Base-by-base conservation (phyloP, 2,888 invertebrate species). In the Amiota minor region DNA sequence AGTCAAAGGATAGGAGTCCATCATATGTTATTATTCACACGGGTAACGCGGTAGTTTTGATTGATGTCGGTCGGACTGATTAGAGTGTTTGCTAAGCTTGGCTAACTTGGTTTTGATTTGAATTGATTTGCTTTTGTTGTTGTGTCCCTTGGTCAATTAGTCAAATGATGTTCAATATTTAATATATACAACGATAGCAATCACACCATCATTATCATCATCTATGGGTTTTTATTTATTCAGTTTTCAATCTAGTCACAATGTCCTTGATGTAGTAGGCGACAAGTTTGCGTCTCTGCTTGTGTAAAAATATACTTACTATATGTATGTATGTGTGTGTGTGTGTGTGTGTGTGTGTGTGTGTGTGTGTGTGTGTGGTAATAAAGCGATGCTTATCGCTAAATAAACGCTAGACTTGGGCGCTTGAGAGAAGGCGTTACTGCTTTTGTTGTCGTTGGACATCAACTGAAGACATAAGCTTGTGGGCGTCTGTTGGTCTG, bases 161-260 rank as follows among this genome's bases (percentile, higher is more conserved):
- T 87, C 87, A 87, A 89, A 88, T 89, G 88, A 89, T 88, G 89
- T 88, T 89, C 88, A 89, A 89, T 89, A 89, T 89, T 89, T 88
- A 88, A 89, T 89, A 84, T 87, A 81, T 83, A 73, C 35, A 74
- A 23, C 45, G 72, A 80, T 81, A 82, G 81, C 82, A 85, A 85
- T 70, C 76, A 75, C 83, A 75, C 83, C 85, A 84, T 85, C 82
- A 77, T 79, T 77, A 76, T 76, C 72, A 76, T 81, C 79, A 23
- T 71, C 70, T 49, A 64, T 74, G 69, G 62, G 46, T 62, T 71
- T 69, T 49, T 53, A 23, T 35, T 50, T 20, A 8, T 23, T 14
- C 46, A 18, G 16, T 11, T 74, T 74, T 74, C 73, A 72, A 74
- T 73, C 76, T 77, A 77, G 74, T 75, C 35, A 2, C 35, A 35